Base-by-base conservation (phyloP, 2,113 vertebrate species). In the Myocastor coypus region DNA sequence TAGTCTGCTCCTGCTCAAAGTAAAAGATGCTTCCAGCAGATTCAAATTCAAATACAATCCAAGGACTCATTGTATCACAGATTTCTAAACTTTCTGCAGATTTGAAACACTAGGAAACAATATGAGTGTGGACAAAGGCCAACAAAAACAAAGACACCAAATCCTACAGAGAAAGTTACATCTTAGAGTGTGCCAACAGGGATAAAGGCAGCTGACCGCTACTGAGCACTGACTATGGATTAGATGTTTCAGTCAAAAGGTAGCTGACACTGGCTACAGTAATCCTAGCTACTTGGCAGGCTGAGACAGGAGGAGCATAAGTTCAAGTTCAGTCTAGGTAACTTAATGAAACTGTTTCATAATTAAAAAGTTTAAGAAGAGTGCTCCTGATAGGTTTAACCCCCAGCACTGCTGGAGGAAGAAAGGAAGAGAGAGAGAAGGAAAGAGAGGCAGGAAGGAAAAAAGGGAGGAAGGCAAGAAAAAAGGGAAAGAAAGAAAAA, bases 21-120 rank as follows among this genome's bases (percentile, higher is more conserved):
- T 46, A 94, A 92, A 96, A n/a, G 24, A 26, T 83, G 57, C 32
- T 95, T 96, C 37, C 10, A 64, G 63, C 34, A 97, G 81, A 87
- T 24, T 84, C 86, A 84, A 32, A 50, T 64, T 86, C 78, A 94
- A 95, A 75, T 20, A 64, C 30, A 91, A 86, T 61, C 52, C 73
- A 87, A 84, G 75, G 34, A 52, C 50, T 95, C 50, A 37, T 71
- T 95, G 75, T 84, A 19, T 28, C 52, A 82, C 34, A 81, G 42
- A 37, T 19, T 19, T 20, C 42, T 69, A 82, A 75, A 28, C 7
- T 83, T 90, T 91, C 55, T 13, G 52, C 2, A 91, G 57, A 92
- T 11, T 92, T 75, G 32, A 85, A 22, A 90, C 26, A 78, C 7
- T 82, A 37, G 64, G n/a, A 94, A 94, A 83, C 24, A 88, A 88